Conservation (phyloP, 2,888 invertebrate genomes). For the Prosopocoilus inquinatus region DNA sequence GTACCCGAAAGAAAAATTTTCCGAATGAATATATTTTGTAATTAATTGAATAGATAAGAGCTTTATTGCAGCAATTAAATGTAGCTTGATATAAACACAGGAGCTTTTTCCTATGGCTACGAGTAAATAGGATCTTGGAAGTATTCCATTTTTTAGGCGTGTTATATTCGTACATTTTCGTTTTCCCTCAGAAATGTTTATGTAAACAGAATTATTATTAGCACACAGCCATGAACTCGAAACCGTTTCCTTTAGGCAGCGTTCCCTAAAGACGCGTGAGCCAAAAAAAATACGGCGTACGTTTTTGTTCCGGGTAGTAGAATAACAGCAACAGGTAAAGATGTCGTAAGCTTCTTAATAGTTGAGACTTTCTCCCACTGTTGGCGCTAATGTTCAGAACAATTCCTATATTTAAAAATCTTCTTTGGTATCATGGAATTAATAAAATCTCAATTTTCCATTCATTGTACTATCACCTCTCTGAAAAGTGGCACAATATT, state of each 20-base stretch:
- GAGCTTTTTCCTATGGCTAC: no score
- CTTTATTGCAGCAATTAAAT: no score
- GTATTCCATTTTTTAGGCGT: no score
- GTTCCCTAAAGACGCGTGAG: conserved; percentile 8
- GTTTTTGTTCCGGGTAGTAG: conserved; percentile 34
- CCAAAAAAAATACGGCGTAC: conserved; percentile 11
- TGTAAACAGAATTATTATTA: background rate
- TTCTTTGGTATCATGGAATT: no score
- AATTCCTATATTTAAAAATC: background rate
- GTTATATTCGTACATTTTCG: no score
- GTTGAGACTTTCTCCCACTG: conserved; percentile 44
- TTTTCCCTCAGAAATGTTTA: no score
- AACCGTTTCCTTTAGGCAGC: no score
- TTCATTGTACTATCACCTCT: background rate
- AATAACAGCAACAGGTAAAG: conserved; percentile 42
- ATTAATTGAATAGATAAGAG: no score
- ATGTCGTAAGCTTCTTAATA: conserved; percentile 37
- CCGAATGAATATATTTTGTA: no score
- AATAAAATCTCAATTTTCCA: conserved; percentile 2
- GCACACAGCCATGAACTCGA: conserved; percentile 5
- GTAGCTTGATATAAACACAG: no score
- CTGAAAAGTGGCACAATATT: background rate
- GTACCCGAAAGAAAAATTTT: no score
- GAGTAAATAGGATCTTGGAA: no score
- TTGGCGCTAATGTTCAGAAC: conserved; percentile 42